phyloP scores from a whole-genome alignment of 2,797 vertebrate genomes.

The Ceryle rudis region DNA sequence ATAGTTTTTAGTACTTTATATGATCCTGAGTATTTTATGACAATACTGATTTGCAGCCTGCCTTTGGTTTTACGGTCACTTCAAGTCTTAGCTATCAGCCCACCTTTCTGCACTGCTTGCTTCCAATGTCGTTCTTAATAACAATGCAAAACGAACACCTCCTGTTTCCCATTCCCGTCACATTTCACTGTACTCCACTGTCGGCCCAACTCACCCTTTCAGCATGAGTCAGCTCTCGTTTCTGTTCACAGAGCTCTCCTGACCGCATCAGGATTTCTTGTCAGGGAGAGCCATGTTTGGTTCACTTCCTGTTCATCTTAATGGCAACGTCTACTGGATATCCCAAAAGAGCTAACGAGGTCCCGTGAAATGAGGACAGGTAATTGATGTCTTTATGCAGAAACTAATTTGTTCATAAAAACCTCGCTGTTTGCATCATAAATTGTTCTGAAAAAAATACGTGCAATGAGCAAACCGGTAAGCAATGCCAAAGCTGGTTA shows the following conservation, averaged over 20 bases:
- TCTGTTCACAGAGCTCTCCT: neutral
- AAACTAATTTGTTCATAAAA: conserved; percentile 55
- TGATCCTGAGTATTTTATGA: neutral
- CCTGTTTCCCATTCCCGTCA: neutral
- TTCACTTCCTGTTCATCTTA: neutral
- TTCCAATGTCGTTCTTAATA: neutral
- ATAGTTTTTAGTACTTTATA: neutral
- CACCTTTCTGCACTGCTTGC: neutral
- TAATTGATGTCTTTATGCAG: conserved; percentile 52
- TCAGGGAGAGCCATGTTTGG: neutral
- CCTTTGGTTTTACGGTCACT: neutral
- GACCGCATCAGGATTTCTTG: neutral
- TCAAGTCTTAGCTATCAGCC: neutral
- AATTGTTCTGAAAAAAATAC: conserved; percentile 22
- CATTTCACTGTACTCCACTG: neutral
- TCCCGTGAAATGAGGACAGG: conserved; percentile 17
- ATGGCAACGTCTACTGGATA: neutral
- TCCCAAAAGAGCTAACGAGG: conserved; percentile 1
- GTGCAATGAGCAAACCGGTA: conserved; percentile 47
- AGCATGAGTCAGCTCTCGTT: neutral
- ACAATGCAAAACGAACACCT: neutral
- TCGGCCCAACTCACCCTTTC: neutral
- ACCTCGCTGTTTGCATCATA: conserved; percentile 44
- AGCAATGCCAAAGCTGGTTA: neutral
- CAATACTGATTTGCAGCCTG: neutral